Evolutionary conservation across 2,797 vertebrate genomes (phyloP).

Genomic region (Sebastiscus albofasciatus): DNA sequence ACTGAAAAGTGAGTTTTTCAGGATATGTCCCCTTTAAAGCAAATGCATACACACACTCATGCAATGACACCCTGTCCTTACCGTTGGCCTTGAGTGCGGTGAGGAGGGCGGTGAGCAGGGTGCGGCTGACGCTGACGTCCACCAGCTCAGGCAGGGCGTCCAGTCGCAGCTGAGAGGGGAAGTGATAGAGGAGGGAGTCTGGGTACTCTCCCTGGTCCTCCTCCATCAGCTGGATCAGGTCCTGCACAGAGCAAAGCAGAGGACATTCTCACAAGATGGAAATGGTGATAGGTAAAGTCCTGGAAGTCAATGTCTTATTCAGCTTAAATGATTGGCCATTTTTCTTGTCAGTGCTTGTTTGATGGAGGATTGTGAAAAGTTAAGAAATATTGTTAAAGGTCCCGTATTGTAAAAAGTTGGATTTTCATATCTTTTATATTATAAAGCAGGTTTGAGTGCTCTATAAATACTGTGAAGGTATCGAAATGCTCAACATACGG

Average conservation of each 20-base stretch:
- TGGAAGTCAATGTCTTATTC: not conserved
- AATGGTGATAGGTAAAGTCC: not conserved
- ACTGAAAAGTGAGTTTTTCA: too few species aligned
- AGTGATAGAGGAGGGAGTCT: constrained; percentile 86
- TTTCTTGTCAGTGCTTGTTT: not conserved
- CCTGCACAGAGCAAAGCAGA: constrained; percentile 59
- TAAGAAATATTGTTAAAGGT: too few species aligned
- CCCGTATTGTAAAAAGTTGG: too few species aligned
- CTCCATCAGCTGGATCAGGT: constrained; percentile 83
- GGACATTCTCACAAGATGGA: not conserved
- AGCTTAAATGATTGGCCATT: not conserved
- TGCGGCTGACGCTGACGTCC: constrained; percentile 85
- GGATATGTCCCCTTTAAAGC: too few species aligned
- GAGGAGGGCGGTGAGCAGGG: constrained; percentile 85
- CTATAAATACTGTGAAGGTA: too few species aligned
- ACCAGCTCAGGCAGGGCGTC: constrained; percentile 84
- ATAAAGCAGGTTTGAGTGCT: too few species aligned
- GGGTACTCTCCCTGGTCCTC: constrained; percentile 85
- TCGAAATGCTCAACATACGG: too few species aligned
- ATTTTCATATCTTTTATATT: too few species aligned
- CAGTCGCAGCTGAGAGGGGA: constrained; percentile 88
- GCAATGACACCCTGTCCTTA: constrained; percentile 45
- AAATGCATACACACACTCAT: not conserved
- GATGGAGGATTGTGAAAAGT: too few species aligned
- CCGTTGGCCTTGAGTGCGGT: constrained; percentile 87